phyloP scores from a whole-genome alignment of 35 echinoderm and acorn worm species.

The Diadema setosum region DNA sequence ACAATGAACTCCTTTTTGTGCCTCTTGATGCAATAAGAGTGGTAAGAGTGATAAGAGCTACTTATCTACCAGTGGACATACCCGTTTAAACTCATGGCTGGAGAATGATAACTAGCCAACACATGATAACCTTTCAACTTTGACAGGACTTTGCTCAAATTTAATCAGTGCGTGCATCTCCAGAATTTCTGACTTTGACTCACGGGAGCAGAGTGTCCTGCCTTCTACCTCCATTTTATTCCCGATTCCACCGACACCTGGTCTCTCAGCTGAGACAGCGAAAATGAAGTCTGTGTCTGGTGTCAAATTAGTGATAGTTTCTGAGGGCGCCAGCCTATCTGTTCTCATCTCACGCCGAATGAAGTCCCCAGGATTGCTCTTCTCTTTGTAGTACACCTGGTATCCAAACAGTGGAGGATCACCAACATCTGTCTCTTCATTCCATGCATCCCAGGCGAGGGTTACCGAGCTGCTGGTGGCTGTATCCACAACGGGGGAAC shows the following conservation, averaged over 20 bases:
- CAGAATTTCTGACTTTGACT: too few species aligned
- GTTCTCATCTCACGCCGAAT: not conserved
- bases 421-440: not conserved
- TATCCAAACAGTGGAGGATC: not conserved
- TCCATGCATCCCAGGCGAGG: not conserved
- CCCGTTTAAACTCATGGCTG: too few species aligned
- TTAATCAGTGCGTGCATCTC: too few species aligned
- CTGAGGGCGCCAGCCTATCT: not conserved
- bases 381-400: not conserved
- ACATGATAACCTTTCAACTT: too few species aligned
- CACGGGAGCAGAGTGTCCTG: not conserved
- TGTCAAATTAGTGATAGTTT: not conserved
- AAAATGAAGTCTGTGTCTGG: constrained; percentile 32
- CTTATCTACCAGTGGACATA: too few species aligned
- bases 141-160: too few species aligned
- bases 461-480: not conserved
- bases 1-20: too few species aligned
- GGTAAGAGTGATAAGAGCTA: too few species aligned
- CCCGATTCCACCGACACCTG: constrained; percentile 29
- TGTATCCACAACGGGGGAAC: not conserved
- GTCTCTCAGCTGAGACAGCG: constrained; percentile 29
- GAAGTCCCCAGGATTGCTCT: not conserved
- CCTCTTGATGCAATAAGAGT: too few species aligned
- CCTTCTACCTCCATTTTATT: not conserved
- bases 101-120: too few species aligned